A percentile compares a stretch with the other conserved stretches of the same genome.
Evolutionary conservation across 1,140 invertebrate species (phyloP).

Genomic region (Wiebesia pumilae): DNA sequence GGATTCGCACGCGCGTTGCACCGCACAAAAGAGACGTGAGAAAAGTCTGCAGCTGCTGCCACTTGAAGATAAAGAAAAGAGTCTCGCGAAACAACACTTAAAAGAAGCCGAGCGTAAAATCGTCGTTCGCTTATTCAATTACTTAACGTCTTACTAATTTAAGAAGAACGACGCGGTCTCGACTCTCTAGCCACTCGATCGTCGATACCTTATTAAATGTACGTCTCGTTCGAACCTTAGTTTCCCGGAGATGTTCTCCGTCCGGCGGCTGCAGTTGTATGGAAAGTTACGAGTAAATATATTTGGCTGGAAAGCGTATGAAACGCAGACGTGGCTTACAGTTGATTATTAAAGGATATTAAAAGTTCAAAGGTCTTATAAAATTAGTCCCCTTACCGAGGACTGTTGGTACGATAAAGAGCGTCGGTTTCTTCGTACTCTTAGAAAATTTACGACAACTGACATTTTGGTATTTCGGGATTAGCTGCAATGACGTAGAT

Average conservation of each 20-base stretch:
- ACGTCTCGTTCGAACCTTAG: neutral
- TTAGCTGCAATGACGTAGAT: too few relatives aligned
- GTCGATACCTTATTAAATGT: conserved; percentile 20
- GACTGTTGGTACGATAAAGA: too few relatives aligned
- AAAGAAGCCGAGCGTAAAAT: conserved; percentile 32
- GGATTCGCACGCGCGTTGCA: conserved; percentile 22
- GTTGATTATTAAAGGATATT: neutral
- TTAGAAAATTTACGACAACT: too few relatives aligned
- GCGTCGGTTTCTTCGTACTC: too few relatives aligned
- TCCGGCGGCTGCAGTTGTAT: neutral
- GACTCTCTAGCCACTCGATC: neutral
- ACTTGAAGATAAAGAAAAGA: conserved; percentile 36
- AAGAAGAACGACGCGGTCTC: neutral
- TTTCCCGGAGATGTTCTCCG: neutral
- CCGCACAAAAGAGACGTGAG: conserved; percentile 30
- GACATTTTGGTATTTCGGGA: too few relatives aligned
- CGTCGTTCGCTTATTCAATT: conserved; percentile 41
- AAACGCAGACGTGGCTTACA: neutral
- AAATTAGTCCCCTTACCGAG: too few relatives aligned
- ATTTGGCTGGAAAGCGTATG: too few relatives aligned
- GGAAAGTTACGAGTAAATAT: neutral
- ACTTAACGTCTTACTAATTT: conserved; percentile 46
- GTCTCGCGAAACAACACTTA: conserved; percentile 28
- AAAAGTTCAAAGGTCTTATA: too few relatives aligned
- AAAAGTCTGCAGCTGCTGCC: neutral